Base-by-base conservation (phyloP, 2,113 vertebrate genomes). In the Nycticebus coucang region DNA sequence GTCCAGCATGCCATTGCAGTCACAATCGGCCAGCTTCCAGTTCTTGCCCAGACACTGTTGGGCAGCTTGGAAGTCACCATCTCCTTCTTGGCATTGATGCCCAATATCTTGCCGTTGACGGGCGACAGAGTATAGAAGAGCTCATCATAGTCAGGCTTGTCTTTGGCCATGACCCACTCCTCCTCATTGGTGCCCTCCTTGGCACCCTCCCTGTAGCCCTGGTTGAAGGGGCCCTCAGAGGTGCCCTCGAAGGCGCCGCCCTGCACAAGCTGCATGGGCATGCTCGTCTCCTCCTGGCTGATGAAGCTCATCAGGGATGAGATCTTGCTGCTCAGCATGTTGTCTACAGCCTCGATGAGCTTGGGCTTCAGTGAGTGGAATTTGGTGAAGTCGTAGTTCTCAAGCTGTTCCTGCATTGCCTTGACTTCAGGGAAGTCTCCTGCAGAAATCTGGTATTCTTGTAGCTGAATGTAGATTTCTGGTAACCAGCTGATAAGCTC, bases 41-140 rank as follows among this genome's bases (percentile, higher is more conserved):
- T 99, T 99, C 98, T 99, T 99, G 66, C 99, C 99, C 79, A 99
- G 98, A 99, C 99, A 0, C 99, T 99, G 95, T 99, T 99, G 97
- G 99, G 99, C 95, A 99, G 98, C 95, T 99, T 99, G 66, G 99
- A 99, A 98, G 98, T 99, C 98, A 99, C 99, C 99, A 99, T 99
- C 98, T 99, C 99, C 96, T 99, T 99, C 98, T 99, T 99, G 95
- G 99, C 99, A 1, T 99, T 99, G 98, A 99, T 99, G 0, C 99
- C 99, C 0, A 99, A 99, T 98, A 99, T 99, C 98, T 99, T 99
- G 77, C 99, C 99, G 1, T 99, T 99, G 98, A 99, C 59, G 10
- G 99, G 99, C 55, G 99, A 99, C 72, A 99, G 98, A 5, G 99
- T 99, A 93, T 99, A 99, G 98, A 99, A 99, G 97, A 99, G 99